A percentile compares a stretch with the other conserved stretches of the same genome.
Evolutionary conservation across 2,797 vertebrate genomes (phyloP).

Genomic region (Tokudaia muenninki): DNA sequence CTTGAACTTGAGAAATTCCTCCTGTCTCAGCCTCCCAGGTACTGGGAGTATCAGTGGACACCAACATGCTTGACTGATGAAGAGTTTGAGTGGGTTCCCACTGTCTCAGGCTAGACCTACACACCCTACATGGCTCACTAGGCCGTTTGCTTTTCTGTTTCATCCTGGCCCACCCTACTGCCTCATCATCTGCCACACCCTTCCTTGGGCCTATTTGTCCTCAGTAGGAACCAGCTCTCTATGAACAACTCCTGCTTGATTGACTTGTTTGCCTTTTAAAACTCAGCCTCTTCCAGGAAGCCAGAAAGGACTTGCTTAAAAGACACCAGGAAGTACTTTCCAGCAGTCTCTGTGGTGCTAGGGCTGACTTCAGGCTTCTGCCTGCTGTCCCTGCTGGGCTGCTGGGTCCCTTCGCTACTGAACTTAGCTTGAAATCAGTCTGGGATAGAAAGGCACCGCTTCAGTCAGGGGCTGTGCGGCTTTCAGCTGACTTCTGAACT

Average conservation of each 20-base stretch:
- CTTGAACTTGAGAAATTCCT: background rate
- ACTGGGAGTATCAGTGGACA: background rate
- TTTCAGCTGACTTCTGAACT: background rate
- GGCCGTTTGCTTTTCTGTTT: constrained; percentile 6
- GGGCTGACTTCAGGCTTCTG: background rate
- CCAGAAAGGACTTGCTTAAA: constrained; percentile 19
- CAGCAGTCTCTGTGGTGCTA: background rate
- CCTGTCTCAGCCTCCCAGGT: background rate
- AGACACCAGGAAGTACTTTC: background rate
- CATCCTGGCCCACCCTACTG: background rate
- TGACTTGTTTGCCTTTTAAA: constrained; percentile 67
- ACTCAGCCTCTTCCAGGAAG: constrained; percentile 44
- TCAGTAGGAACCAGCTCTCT: background rate
- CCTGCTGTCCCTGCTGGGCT: background rate
- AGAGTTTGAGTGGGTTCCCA: background rate
- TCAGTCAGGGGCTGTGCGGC: background rate
- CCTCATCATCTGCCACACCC: background rate
- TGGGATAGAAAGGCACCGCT: background rate
- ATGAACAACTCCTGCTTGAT: constrained; percentile 42
- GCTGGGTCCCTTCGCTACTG: constrained; percentile 4
- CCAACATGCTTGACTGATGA: background rate
- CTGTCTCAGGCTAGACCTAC: constrained; percentile 38
- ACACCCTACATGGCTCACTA: background rate
- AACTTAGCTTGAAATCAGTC: background rate
- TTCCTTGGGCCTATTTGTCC: background rate